Percentiles rank a stretch among this genome's conserved stretches.
phyloP scores from a whole-genome alignment of 64 coral and sea anemone genomes.

The Actinia equina region DNA sequence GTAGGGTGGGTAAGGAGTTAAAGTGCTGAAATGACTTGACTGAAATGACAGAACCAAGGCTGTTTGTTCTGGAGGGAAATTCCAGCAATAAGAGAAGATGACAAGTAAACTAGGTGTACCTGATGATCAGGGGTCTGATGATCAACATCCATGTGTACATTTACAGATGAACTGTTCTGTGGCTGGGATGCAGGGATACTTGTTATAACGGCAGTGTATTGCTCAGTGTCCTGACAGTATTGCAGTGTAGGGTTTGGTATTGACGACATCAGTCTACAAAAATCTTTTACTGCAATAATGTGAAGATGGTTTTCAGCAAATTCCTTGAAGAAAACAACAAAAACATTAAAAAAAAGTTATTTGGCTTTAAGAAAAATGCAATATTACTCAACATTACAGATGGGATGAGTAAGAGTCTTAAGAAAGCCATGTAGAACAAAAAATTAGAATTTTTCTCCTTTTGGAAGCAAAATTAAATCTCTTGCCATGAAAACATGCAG shows the following conservation, averaged over 20 bases:
- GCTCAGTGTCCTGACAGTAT: conserved; percentile 28
- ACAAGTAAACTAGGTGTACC: not conserved
- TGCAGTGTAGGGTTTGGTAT: conserved; percentile 37
- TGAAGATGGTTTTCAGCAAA: conserved; percentile 39
- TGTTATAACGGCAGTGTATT: conserved; percentile 35
- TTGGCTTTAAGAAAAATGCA: not conserved
- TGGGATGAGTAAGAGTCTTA: no score
- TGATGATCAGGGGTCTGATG: not conserved
- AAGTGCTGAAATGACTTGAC: no score
- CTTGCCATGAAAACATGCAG: no score
- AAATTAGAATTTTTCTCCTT: no score
- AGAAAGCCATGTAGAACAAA: no score
- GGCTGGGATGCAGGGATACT: conserved; percentile 36
- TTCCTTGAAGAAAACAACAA: conserved; percentile 21
- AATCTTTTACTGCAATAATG: conserved; percentile 18
- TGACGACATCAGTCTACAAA: conserved; percentile 37
- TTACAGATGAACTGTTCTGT: not conserved
- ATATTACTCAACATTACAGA: not conserved
- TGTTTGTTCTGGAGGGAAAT: not conserved
- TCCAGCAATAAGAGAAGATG: not conserved
- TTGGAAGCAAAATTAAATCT: not conserved
- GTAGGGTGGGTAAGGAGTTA: no score
- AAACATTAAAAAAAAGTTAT: no score
- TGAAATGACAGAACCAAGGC: no score
- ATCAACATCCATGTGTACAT: conserved; percentile 25